Evolutionary conservation across 2,888 invertebrate species (phyloP), one percentile per base, ranked within the genome.

Genomic region (Odontomyia ornata): DNA sequence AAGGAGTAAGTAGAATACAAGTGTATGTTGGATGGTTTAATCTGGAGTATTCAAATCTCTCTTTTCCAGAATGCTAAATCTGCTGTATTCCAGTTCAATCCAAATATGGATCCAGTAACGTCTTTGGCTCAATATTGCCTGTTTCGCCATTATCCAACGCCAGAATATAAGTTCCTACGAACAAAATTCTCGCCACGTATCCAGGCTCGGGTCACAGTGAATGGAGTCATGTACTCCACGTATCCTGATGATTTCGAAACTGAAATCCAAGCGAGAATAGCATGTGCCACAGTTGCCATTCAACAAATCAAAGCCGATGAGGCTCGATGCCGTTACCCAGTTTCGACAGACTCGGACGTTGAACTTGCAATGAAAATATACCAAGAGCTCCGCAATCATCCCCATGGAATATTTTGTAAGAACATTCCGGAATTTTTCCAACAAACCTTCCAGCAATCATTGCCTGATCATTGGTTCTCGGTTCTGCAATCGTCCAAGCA

Each of bases 391-490:
- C 80, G 83, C n/a, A 84, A 84, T 81, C 88, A 88, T 82, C 88
- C 89, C 67, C 88, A 89, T 77, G 92, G 92, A 15, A 85, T 92
- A 23, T 90, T 91, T 87, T 89, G 89, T 5, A 89, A 86, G 80
- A 89, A 88, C 71, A 87, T 92, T 79, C 89, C 90, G 36, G 88
- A 89, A 79, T 83, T 89, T 80, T 91, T 90, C 83, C 88, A 89
- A 73, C 88, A 90, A 78, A 89, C 89, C 78, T 93, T 90, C 82
- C 86, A 88, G 1, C 93, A 93, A 83, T 89, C 89, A 75, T 85
- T 95, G 69, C 94, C 95, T 0, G 87, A 86, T 13, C 89, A 93
- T 83, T 93, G 95, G 93, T 87, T 91, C 82, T 88, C 89, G 75
- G 83, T 92, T 67, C 89, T 91, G 81, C 87, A 88, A 77, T 89